Conservation (phyloP, 2,113 vertebrate genomes). For the Syngnathus typhle region DNA sequence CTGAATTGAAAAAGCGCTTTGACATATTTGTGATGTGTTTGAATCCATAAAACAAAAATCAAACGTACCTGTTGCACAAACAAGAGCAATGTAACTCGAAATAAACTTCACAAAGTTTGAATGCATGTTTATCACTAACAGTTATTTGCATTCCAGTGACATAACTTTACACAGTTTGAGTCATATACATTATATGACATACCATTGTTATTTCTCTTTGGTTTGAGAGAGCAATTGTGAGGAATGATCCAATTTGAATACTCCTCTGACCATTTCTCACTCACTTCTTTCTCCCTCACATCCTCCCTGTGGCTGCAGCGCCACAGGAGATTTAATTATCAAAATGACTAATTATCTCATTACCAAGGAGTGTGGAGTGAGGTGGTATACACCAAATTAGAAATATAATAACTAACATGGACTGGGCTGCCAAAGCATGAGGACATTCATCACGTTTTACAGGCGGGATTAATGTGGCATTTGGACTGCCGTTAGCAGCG, state of each 20-base stretch:
- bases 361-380: conserved; percentile 84
- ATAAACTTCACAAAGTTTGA: no score
- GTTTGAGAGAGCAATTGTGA: not conserved
- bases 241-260: not conserved
- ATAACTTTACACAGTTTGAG: not conserved
- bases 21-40: no score
- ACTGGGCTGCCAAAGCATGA: conserved; percentile 90
- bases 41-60: no score
- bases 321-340: conserved; percentile 93
- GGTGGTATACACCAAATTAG: conserved; percentile 93
- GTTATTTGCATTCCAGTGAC: not conserved
- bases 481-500: conserved; percentile 91
- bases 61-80: no score
- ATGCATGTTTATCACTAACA: not conserved
- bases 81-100: no score
- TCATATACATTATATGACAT: not conserved
- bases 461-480: conserved; percentile 93
- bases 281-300: conserved; percentile 10
- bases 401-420: conserved; percentile 96
- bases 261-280: conserved; percentile 7
- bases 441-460: conserved; percentile 96
- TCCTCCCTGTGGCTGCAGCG: conserved; percentile 65
- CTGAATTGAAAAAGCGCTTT: no score
- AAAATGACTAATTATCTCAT: conserved; percentile 99
- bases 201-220: not conserved